A percentile compares a stretch with the other conserved stretches of the same genome.
Conservation (phyloP, 2,797 vertebrate genomes). For the Enoplosus armatus region DNA sequence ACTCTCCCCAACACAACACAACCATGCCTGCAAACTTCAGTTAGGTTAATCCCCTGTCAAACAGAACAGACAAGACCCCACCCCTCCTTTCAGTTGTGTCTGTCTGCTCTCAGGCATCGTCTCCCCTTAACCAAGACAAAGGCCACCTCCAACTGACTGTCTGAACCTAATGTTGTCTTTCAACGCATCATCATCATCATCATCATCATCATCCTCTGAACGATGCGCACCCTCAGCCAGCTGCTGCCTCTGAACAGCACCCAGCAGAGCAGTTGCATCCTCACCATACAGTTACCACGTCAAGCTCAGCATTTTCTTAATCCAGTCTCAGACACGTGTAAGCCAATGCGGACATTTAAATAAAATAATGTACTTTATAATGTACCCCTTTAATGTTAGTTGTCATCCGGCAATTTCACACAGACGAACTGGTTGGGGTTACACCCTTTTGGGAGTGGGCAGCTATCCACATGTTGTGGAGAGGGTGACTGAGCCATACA, state of each 20-base stretch:
- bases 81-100: not conserved
- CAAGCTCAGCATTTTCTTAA: not conserved
- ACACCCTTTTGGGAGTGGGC: conserved; percentile 54
- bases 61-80: conserved; percentile 11
- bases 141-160: not conserved
- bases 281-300: not conserved
- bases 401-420: conserved; percentile 13
- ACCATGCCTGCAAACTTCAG: conserved; percentile 47
- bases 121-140: conserved; percentile 1
- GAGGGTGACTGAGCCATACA: not conserved
- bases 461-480: conserved; percentile 13
- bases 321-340: not conserved
- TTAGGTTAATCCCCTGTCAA: conserved; percentile 50
- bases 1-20: conserved; percentile 14
- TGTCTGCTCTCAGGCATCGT: not conserved
- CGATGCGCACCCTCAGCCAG: conserved; percentile 21
- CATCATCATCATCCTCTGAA: not conserved
- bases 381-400: conserved; percentile 1
- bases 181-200: no score
- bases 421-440: conserved; percentile 51
- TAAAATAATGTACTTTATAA: not conserved
- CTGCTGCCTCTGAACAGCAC: conserved; percentile 28
- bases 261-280: conserved; percentile 32
- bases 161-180: not conserved
- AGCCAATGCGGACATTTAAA: not conserved